Conservation (phyloP, 2,797 vertebrate species). For the Sus cebifrons region DNA sequence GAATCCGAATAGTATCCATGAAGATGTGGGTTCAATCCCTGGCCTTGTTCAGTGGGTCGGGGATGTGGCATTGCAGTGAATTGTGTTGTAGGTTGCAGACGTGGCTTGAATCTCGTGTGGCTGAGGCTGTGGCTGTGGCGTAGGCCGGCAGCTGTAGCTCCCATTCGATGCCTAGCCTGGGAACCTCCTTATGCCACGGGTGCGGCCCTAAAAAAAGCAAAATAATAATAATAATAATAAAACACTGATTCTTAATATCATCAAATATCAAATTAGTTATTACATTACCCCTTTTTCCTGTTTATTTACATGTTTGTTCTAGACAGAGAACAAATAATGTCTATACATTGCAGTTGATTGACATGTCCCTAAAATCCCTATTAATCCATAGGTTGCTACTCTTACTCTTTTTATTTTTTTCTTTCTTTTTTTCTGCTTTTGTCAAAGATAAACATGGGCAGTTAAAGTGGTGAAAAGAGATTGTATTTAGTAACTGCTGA, state of each 20-base stretch:
- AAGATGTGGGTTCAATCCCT: too few relatives aligned
- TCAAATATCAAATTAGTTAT: background rate
- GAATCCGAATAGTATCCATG: too few relatives aligned
- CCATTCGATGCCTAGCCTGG: too few relatives aligned
- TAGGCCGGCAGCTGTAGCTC: too few relatives aligned
- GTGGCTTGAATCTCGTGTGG: too few relatives aligned
- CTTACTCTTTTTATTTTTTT: background rate
- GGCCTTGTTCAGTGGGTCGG: too few relatives aligned
- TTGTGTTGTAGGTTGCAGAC: too few relatives aligned
- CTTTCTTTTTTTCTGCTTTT: background rate
- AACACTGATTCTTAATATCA: constrained; percentile 24
- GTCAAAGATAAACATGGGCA: background rate
- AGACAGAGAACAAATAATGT: background rate
- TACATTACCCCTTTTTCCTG: background rate
- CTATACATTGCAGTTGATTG: background rate
- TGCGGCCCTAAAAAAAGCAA: too few relatives aligned
- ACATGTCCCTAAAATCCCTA: background rate
- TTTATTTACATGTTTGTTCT: constrained; percentile 29
- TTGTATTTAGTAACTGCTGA: background rate
- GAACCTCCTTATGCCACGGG: too few relatives aligned
- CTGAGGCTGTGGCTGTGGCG: too few relatives aligned
- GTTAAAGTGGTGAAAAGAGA: background rate
- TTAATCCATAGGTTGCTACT: background rate
- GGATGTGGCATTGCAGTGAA: too few relatives aligned
- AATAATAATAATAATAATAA: too few relatives aligned